Evolutionary conservation across 2,113 vertebrate genomes (phyloP).

Genomic region (Dryoscopus gambensis): DNA sequence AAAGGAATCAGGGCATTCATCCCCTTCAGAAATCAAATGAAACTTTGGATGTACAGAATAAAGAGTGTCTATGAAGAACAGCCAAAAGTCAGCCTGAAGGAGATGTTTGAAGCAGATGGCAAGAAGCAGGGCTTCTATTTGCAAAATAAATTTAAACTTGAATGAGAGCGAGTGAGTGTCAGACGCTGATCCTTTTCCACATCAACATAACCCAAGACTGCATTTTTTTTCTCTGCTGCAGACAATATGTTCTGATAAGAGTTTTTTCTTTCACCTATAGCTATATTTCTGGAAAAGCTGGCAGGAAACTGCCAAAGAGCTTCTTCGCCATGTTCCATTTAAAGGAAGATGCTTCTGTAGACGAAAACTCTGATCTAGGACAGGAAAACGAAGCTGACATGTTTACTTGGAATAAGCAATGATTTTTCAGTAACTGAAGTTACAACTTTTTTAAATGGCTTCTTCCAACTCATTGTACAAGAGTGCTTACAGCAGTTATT

Average conservation of each 20-base stretch:
- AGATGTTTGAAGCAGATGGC: neutral
- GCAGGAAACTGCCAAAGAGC: neutral
- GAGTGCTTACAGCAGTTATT: neutral
- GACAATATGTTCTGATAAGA: neutral
- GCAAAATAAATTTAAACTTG: neutral
- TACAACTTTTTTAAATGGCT: neutral
- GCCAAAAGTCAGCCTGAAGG: slow-evolving; percentile 13
- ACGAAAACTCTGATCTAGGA: neutral
- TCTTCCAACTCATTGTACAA: neutral
- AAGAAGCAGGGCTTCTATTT: neutral
- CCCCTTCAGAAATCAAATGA: neutral
- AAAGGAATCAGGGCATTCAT: neutral
- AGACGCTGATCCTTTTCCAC: neutral
- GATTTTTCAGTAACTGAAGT: neutral
- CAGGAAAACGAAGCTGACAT: neutral
- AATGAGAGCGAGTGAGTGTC: neutral
- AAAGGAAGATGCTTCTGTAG: neutral
- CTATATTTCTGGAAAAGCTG: neutral
- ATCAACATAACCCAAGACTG: neutral
- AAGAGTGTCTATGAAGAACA: neutral
- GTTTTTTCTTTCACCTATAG: neutral
- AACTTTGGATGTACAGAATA: neutral
- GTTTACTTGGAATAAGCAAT: neutral
- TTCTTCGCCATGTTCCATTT: neutral
- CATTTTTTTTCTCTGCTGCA: neutral